phyloP scores from a whole-genome alignment of 2,113 vertebrate genomes.

The Heptranchias perlo region DNA sequence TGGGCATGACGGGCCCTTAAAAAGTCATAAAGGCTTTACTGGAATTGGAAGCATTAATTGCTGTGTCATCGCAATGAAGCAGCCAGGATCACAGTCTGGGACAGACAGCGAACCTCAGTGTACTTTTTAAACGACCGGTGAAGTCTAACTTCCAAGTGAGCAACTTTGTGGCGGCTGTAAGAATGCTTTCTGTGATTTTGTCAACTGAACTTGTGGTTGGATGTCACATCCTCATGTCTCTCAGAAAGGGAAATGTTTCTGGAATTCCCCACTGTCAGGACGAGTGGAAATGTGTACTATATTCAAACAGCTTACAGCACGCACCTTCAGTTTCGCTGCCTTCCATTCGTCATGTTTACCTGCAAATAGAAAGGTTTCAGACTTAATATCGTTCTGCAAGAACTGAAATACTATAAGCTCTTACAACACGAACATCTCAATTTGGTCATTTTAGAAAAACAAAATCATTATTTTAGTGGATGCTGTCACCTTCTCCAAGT shows the following conservation, averaged over 20 bases:
- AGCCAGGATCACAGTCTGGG: not conserved
- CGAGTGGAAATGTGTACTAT: not conserved
- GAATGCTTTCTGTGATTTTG: not conserved
- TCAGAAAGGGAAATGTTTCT: not conserved
- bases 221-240: not conserved
- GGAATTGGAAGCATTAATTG: not conserved
- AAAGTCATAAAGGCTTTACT: not conserved
- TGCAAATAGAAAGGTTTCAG: constrained; percentile 44
- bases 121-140: not conserved
- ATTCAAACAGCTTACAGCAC: not conserved
- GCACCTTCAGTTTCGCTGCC: constrained; percentile 73
- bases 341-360: constrained; percentile 75
- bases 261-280: not conserved
- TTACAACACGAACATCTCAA: not conserved
- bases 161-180: not conserved
- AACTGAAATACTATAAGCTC: not conserved
- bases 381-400: not conserved
- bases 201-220: too few species aligned
- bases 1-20: not conserved
- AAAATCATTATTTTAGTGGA: not conserved
- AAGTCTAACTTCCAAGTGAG: not conserved
- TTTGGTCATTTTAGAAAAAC: not conserved
- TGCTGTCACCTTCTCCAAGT: not conserved
- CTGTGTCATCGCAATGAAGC: not conserved
- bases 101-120: not conserved